Evolutionary conservation across 2,797 vertebrate genomes (phyloP), one percentile per base, ranked within the genome.

Genomic region (Acanthiza pusilla): DNA sequence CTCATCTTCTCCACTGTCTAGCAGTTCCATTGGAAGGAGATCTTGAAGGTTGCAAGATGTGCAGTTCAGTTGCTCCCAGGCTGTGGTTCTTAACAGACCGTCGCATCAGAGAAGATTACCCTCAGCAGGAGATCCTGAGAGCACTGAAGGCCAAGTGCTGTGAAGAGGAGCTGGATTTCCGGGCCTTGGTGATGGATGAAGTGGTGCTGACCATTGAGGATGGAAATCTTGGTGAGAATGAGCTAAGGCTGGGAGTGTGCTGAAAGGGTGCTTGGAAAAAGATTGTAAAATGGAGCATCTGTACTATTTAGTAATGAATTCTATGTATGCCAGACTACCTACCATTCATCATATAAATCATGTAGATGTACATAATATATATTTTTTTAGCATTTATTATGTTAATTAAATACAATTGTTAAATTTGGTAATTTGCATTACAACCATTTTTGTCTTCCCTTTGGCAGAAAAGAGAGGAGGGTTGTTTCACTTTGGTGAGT

Each of bases 61-160:
- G 98, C 97, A 98, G 98, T 96, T 98, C 98, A 16, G 96, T 97
- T 95, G 95, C 96, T 87, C 97, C 97, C 85, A 98, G 97, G 45
- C 91, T 98, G 89, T 98, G 98, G 98, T 98, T 98, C 97, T 95
- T 98, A 94, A 98, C 98, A 63, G 98, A 98, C 97, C 97, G 98
- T 88, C 98, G 98, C 88, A 98, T 98, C 96, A 97, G 97, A 81
- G 98, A 98, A 96, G 98, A 98, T 87, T 98, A 98, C 58, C 98
- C 98, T 63, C 98, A 98, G 57, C 98, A 98, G 92, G 98, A 98
- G 95, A 98, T 98, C 79, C 87, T 98, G 75, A 96, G 98, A 71
- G 98, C 98, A 0, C 91, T 98, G 89, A 98, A 98, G 93, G 96
- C 98, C 88, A 98, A 98, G 54, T 98, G 98, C 93, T 98, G 98